Evolutionary conservation across 2,797 vertebrate genomes (phyloP), one percentile per base, ranked within the genome.

Genomic region (Zalophus californianus): DNA sequence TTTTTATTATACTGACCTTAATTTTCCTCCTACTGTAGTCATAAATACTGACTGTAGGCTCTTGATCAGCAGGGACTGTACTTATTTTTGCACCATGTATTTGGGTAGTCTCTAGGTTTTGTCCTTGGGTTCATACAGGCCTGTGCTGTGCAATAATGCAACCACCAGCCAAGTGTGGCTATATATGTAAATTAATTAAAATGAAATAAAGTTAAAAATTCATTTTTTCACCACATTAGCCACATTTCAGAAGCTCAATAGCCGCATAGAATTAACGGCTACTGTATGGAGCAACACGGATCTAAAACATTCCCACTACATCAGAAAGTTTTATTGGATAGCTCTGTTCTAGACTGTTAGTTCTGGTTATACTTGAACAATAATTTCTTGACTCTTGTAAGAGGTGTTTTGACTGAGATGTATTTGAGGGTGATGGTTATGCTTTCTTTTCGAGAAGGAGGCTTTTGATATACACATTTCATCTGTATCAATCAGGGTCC

Each of bases 191-290:
- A 75, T 73, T 80, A 80, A 77, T 82, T 73, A 52, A 90, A 93
- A 79, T 93, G 54, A 95, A 95, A 87, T 85, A 41, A 80, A 92
- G 75, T 90, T 27, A n/a, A 90, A 73, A 82, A 50, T 72, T 87
- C 8, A 38, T 80, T 32, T 95, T 52, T 95, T 89, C 41, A 13
- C 73, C 44, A 32, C 27, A 25, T 44, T 70, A 60, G 8, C 44
- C 50, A 80, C 41, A 56, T 82, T 94, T 54, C 35, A 91, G 32
- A 66, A 54, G 50, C 15, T 84, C 54, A 60, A n/a, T 56, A 64
- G 41, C n/a, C 58, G 72, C 56, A 29, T 23, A 25, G 41, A 50
- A 8, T 70, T 94, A 62, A 50, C 12, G 48, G 68, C 5, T 83
- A 32, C 23, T 41, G 1, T 78, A 60, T 5, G 79, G 48, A 70